Evolutionary conservation across 2,797 vertebrate species (phyloP).

Genomic region (Heteromormyrus szaboi): DNA sequence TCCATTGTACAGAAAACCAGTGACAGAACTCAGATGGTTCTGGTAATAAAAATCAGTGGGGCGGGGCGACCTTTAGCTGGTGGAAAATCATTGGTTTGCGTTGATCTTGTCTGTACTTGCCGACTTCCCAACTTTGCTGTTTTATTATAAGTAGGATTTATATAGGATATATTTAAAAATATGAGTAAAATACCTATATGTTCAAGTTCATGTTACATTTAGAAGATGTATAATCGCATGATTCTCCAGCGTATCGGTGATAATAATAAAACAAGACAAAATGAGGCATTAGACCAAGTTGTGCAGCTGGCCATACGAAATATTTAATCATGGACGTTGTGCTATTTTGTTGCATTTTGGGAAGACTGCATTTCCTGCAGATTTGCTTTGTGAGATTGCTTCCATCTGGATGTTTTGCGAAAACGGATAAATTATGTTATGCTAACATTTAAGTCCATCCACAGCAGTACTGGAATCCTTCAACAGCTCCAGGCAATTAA

Average conservation of each 20-base stretch:
- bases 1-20: not conserved
- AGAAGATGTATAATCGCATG: not conserved
- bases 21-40: not conserved
- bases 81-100: not conserved
- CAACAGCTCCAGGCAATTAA: not conserved
- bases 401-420: not conserved
- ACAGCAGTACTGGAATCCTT: not conserved
- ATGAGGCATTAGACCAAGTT: not conserved
- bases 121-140: not conserved
- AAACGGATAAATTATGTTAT: not conserved
- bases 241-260: not conserved
- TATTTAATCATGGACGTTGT: not conserved
- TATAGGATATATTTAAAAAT: not conserved
- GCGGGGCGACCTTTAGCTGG: not conserved
- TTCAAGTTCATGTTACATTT: not conserved
- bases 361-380: not conserved
- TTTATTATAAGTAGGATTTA: not conserved
- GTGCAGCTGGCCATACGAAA: not conserved
- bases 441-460: not conserved
- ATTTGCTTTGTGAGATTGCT: not conserved
- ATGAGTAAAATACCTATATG: not conserved
- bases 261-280: not conserved
- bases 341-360: not conserved
- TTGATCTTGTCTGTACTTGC: not conserved
- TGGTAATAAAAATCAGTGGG: not conserved